Conservation (phyloP, 2,113 vertebrate species). For the Siniperca chuatsi region DNA sequence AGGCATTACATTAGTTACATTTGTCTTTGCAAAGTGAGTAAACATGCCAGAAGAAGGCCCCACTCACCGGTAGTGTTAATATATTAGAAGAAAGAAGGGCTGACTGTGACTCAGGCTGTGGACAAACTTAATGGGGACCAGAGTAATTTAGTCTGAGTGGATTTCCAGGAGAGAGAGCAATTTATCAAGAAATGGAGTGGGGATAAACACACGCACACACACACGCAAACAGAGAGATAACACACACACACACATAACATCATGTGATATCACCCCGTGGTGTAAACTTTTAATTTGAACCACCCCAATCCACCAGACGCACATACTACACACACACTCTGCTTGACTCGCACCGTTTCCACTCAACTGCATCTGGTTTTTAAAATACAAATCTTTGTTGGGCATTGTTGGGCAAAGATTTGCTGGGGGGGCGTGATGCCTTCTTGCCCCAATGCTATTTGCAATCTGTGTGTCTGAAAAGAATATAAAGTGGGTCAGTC, state of each 20-base stretch:
- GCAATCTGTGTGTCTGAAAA: slow-evolving; percentile 48
- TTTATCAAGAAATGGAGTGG: slow-evolving; percentile 55
- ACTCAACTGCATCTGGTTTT: slow-evolving; percentile 53
- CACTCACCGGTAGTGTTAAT: slow-evolving; percentile 27
- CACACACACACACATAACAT: slow-evolving; percentile 11
- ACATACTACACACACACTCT: slow-evolving; percentile 22
- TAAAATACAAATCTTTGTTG: slow-evolving; percentile 60
- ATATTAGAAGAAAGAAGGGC: slow-evolving; percentile 29
- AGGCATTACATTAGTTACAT: slow-evolving; percentile 27
- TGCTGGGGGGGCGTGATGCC: slow-evolving; percentile 57
- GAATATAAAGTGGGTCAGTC: slow-evolving; percentile 72
- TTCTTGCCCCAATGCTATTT: slow-evolving; percentile 68
- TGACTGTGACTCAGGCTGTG: slow-evolving; percentile 51
- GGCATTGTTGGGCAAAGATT: slow-evolving; percentile 55
- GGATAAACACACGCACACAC: slow-evolving; percentile 14
- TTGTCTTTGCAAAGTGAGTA: slow-evolving; percentile 43
- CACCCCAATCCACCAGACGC: slow-evolving; percentile 49
- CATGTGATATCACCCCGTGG: slow-evolving; percentile 43
- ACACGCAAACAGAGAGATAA: slow-evolving; percentile 12
- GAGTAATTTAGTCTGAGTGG: slow-evolving; percentile 69
- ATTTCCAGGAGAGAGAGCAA: slow-evolving; percentile 66
- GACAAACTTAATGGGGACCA: slow-evolving; percentile 61
- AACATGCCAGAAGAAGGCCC: slow-evolving; percentile 46
- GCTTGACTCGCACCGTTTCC: slow-evolving; percentile 52
- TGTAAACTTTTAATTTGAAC: slow-evolving; percentile 71